Conservation (phyloP, 2,113 vertebrate genomes). For the Bubo scandiacus region DNA sequence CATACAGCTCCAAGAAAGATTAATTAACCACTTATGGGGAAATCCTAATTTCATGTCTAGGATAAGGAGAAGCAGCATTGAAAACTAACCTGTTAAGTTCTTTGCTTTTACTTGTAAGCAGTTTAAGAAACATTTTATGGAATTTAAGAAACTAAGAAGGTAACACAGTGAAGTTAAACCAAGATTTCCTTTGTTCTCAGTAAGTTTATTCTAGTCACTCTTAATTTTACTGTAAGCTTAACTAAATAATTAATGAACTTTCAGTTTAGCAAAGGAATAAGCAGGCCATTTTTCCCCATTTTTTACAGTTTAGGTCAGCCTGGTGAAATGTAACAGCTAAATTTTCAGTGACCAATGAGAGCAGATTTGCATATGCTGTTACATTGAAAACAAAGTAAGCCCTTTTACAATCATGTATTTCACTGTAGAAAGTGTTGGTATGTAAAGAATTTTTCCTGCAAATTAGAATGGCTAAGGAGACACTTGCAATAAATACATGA, state of each 20-base stretch:
- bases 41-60: neutral
- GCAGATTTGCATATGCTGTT: neutral
- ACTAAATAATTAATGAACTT: neutral
- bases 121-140: neutral
- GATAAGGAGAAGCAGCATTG: neutral
- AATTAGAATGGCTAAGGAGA: slow-evolving; percentile 33
- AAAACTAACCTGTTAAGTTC: neutral
- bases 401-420: neutral
- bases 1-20: neutral
- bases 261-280: neutral
- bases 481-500: slow-evolving; percentile 39
- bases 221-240: neutral
- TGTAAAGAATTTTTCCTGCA: neutral
- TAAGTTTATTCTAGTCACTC: neutral
- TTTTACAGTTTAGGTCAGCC: neutral
- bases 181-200: neutral
- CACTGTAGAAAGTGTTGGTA: neutral
- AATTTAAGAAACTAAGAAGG: neutral
- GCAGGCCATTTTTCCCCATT: neutral
- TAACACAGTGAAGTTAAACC: neutral
- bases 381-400: neutral
- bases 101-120: neutral
- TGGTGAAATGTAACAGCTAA: neutral
- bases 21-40: neutral
- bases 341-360: neutral